These are phyloP conservation scores for Grammomys dolichurus DNA, from an alignment of 2,113 vertebrate genomes.

Conservation along the genomic window DNA sequence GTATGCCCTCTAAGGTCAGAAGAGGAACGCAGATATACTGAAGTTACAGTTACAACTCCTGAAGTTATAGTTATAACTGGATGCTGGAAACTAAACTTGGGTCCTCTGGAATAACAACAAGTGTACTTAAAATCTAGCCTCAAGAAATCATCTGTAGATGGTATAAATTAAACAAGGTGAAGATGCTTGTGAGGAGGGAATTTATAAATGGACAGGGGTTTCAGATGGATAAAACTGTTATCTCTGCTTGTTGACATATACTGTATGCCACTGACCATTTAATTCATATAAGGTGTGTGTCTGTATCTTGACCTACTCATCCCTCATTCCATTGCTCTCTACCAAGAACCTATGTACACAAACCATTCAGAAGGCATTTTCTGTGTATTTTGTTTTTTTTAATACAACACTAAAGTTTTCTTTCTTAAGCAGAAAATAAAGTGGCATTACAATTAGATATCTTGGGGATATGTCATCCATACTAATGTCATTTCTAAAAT, in stretches of 20 bases:
- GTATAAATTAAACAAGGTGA: not conserved
- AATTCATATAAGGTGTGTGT: not conserved
- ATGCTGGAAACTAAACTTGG: not conserved
- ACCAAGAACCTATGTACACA: not conserved
- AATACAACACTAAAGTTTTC: not conserved
- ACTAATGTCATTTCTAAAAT: not conserved
- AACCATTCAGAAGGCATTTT: not conserved
- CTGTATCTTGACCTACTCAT: not conserved
- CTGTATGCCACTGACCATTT: not conserved
- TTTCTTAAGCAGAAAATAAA: slow-evolving; percentile 11
- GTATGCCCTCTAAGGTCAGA: not conserved
- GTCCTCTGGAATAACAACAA: not conserved
- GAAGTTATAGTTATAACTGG: not conserved
- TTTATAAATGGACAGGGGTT: not conserved
- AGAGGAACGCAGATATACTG: not conserved
- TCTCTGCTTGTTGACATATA: not conserved
- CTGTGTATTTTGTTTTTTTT: not conserved
- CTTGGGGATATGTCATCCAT: not conserved
- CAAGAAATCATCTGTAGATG: not conserved
- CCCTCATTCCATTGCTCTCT: not conserved
- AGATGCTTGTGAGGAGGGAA: accelerated
- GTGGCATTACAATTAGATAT: not conserved
- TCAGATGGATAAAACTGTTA: not conserved
- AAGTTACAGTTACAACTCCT: not conserved
- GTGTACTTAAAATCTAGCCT: not conserved